phyloP scores from a whole-genome alignment of 2,113 vertebrate species.

The Aldabrachelys gigantea region DNA sequence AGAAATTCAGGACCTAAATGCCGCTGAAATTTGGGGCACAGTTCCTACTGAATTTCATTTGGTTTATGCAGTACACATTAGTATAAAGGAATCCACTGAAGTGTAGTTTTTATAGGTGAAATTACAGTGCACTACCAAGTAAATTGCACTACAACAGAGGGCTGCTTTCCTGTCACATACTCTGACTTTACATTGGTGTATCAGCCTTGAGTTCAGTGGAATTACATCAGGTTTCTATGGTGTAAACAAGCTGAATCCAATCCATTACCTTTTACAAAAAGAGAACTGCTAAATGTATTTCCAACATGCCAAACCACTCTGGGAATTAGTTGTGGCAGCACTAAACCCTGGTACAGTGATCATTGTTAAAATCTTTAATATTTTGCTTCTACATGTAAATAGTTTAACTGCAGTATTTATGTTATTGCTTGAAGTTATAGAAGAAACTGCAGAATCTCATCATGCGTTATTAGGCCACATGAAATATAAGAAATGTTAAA shows the following conservation, averaged over 20 bases:
- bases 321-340: background rate
- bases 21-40: background rate
- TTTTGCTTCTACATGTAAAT: background rate
- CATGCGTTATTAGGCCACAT: background rate
- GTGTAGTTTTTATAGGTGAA: background rate
- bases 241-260: background rate
- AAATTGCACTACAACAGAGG: slow-evolving; percentile 14
- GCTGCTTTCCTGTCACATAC: background rate
- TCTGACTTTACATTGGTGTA: slow-evolving; percentile 34
- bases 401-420: background rate
- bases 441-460: background rate
- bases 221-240: background rate
- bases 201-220: background rate
- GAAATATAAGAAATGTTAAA: background rate
- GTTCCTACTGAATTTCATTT: slow-evolving; percentile 49
- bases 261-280: background rate
- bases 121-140: background rate
- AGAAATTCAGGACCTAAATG: background rate
- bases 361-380: background rate
- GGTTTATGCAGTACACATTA: slow-evolving; percentile 62
- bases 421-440: background rate
- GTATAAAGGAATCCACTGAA: slow-evolving; percentile 47
- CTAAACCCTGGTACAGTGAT: background rate
- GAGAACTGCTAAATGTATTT: background rate
- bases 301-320: background rate